Conservation (phyloP, 2,888 invertebrate genomes). For the Eupsilia transversa region DNA sequence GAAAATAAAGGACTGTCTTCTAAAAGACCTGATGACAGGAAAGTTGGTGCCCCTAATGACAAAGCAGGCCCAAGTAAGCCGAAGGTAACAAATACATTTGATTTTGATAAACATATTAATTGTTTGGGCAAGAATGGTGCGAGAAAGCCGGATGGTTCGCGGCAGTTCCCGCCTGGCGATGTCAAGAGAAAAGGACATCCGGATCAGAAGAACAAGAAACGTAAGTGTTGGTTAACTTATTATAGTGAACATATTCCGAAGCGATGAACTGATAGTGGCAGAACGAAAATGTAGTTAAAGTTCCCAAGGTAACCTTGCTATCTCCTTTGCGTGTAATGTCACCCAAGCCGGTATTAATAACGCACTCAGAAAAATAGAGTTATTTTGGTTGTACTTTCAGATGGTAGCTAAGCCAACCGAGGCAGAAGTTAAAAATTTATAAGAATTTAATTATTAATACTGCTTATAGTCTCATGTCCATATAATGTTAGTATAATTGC, state of each 20-base stretch:
- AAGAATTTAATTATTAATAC: background rate
- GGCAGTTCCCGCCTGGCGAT: conserved; percentile 90
- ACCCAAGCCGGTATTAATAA: conserved; percentile 2
- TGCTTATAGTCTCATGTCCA: background rate
- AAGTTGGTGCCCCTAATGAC: conserved; percentile 58
- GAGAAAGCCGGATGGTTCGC: conserved; percentile 72
- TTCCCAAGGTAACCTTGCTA: conserved; percentile 21
- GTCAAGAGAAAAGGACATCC: conserved; percentile 77
- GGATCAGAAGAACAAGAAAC: conserved; percentile 80
- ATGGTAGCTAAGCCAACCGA: background rate
- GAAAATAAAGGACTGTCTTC: conserved; percentile 69
- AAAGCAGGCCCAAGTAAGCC: conserved; percentile 81
- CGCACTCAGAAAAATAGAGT: background rate
- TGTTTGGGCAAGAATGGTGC: conserved; percentile 74
- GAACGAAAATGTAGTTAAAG: conserved; percentile 16
- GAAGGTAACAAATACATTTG: conserved; percentile 79
- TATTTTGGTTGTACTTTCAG: background rate
- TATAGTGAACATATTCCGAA: background rate
- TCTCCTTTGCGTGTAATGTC: conserved; percentile 6
- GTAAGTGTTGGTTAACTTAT: conserved; percentile 72
- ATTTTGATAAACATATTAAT: conserved; percentile 87
- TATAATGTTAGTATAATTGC: background rate
- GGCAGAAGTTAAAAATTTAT: background rate
- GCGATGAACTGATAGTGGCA: background rate
- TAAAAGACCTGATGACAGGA: conserved; percentile 79